Evolutionary conservation across 2,888 invertebrate species (phyloP).

Genomic region (Rhagium mordax): DNA sequence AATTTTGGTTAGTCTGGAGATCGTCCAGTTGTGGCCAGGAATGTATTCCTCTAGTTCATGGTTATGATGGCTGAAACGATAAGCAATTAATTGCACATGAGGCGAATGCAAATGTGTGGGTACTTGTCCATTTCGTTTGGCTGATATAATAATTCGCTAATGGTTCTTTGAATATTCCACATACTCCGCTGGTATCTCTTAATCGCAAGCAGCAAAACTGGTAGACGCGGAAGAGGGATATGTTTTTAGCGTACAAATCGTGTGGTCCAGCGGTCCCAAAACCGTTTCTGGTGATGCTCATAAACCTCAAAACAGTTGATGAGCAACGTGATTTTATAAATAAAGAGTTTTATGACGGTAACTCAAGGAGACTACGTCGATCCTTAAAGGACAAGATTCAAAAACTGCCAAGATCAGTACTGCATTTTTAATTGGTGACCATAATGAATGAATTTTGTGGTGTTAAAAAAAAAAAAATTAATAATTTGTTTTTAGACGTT

Average conservation of each 20-base stretch:
- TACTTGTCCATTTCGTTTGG: not conserved
- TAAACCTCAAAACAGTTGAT: too few species aligned
- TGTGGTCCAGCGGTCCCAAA: too few species aligned
- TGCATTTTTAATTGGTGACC: too few species aligned
- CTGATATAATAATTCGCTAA: slow-evolving; percentile 27
- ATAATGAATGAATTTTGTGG: too few species aligned
- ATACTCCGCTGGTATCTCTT: not conserved
- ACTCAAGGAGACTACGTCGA: too few species aligned
- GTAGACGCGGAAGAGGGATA: not conserved
- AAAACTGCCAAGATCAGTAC: too few species aligned
- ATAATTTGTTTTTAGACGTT: too few species aligned
- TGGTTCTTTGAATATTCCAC: not conserved
- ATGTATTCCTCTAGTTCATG: slow-evolving; percentile 33
- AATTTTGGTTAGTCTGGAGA: slow-evolving; percentile 59
- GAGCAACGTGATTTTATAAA: too few species aligned
- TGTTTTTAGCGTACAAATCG: not conserved
- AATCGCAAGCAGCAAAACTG: not conserved
- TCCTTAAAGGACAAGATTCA: too few species aligned
- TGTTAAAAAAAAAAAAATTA: too few species aligned
- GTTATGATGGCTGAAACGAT: slow-evolving; percentile 41
- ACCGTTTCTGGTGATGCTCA: too few species aligned
- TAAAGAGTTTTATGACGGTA: too few species aligned
- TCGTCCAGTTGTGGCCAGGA: slow-evolving; percentile 44
- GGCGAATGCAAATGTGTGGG: slow-evolving; percentile 22
- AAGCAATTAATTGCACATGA: slow-evolving; percentile 32